phyloP scores from a whole-genome alignment of 2,797 vertebrate genomes.

The Epinephelus awoara region DNA sequence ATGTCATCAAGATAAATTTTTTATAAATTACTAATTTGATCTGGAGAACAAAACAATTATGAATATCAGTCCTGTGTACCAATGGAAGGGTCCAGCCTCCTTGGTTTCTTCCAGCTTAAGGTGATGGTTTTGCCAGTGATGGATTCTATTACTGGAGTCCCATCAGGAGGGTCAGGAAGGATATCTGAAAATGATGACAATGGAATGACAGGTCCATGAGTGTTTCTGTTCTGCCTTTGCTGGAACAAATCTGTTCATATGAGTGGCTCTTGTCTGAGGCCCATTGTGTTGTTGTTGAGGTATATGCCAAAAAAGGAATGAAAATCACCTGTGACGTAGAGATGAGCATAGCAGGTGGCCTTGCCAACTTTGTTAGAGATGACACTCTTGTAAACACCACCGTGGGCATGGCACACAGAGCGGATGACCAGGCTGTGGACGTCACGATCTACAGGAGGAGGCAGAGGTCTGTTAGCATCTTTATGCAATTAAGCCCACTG shows the following conservation, averaged over 20 bases:
- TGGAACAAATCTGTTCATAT: neutral
- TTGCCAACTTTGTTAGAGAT: constrained; percentile 99
- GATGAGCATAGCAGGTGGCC: constrained; percentile 97
- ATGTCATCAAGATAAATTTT: neutral
- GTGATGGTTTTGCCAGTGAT: constrained; percentile 94
- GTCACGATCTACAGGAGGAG: constrained; percentile 89
- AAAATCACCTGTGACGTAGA: constrained; percentile 94
- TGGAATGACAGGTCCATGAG: constrained; percentile 1
- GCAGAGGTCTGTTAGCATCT: constrained; percentile 1
- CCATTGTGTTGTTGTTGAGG: neutral
- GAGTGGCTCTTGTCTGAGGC: neutral
- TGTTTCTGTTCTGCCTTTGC: neutral
- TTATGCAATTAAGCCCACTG: neutral
- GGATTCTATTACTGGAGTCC: constrained; percentile 88
- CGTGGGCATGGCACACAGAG: constrained; percentile 91
- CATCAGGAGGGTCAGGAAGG: constrained; percentile 95
- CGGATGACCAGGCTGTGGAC: constrained; percentile 94
- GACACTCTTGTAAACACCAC: constrained; percentile 97
- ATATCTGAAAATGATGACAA: constrained; percentile 86
- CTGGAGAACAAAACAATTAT: neutral
- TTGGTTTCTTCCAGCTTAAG: constrained; percentile 94
- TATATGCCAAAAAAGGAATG: neutral
- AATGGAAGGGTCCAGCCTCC: constrained; percentile 93
- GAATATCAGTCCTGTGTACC: constrained; percentile 80
- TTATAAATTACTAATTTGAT: neutral